These are phyloP conservation scores for Oreocharis arfaki DNA, from an alignment of 2,113 vertebrate genomes.

Conservation along the genomic window DNA sequence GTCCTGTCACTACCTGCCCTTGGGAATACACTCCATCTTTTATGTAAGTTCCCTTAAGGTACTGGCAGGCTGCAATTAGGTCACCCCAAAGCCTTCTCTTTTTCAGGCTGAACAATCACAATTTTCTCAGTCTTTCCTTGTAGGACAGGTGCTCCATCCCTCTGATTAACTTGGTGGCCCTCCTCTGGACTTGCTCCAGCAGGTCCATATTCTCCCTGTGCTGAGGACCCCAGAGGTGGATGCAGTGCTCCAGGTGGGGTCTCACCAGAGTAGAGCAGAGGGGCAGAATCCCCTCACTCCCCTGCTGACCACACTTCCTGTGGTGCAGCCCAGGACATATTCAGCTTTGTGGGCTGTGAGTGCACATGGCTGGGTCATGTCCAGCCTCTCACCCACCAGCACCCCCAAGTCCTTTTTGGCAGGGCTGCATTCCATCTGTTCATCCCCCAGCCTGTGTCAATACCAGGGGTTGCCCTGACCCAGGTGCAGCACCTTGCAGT, in stretches of 20 bases:
- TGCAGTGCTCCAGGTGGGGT: rapidly evolving
- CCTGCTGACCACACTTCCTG: not conserved
- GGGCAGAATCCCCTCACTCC: not conserved
- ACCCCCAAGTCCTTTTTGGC: not conserved
- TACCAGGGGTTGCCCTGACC: not conserved
- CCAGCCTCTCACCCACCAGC: not conserved
- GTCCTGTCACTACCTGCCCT: not conserved
- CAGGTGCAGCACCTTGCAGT: not conserved
- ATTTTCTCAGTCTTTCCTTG: not conserved
- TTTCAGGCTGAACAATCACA: not conserved
- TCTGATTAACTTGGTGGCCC: not conserved
- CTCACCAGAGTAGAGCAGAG: not conserved
- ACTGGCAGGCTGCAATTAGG: not conserved
- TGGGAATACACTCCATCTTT: not conserved
- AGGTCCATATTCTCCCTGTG: not conserved
- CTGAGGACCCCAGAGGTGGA: not conserved
- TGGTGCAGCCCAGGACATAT: not conserved
- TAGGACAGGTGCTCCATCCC: not conserved
- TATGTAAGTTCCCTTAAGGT: rapidly evolving
- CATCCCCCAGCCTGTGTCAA: not conserved
- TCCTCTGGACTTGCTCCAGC: not conserved
- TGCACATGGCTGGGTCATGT: not conserved
- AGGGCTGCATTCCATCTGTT: not conserved
- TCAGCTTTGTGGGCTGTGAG: not conserved
- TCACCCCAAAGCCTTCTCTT: not conserved